A percentile compares a stretch with the other conserved stretches of the same genome.
These are phyloP conservation scores for Sphaerophoria taeniata DNA, from an alignment of 2,888 invertebrate genomes.

Conservation along the genomic window DNA sequence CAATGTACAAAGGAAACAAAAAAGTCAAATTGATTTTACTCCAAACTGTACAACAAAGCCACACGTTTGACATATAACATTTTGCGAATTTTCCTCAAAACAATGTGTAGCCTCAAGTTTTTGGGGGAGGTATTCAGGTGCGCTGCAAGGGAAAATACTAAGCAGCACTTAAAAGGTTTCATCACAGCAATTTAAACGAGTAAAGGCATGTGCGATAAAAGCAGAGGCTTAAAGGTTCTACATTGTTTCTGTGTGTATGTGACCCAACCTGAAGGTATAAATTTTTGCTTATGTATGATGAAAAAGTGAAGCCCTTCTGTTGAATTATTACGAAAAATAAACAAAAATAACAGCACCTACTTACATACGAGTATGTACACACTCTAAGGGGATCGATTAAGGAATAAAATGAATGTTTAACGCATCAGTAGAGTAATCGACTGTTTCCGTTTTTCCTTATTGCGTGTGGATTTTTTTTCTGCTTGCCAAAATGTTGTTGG, in stretches of 20 bases:
- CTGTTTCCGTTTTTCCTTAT: conserved; percentile 34
- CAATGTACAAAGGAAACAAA: neutral
- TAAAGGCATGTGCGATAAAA: neutral
- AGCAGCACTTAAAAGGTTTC: conserved; percentile 60
- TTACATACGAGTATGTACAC: neutral
- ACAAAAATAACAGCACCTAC: conserved; percentile 15
- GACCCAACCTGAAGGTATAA: neutral
- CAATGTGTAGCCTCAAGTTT: neutral
- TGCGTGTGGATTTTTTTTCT: conserved; percentile 3
- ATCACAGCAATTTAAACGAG: conserved; percentile 1
- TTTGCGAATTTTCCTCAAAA: neutral
- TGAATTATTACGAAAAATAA: conserved; percentile 11
- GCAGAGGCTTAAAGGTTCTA: neutral
- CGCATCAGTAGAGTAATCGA: conserved; percentile 53
- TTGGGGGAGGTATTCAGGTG: conserved; percentile 4
- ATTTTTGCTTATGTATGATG: neutral
- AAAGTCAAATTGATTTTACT: neutral
- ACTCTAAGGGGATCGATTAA: conserved; percentile 54
- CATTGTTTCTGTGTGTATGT: neutral
- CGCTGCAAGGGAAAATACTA: conserved; percentile 16
- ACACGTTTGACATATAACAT: conserved; percentile 1
- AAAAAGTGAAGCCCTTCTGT: conserved; percentile 56
- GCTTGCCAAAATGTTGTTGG: neutral
- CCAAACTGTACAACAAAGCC: neutral
- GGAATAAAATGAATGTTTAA: conserved; percentile 54